Base-by-base conservation (phyloP, 2,888 invertebrate species). In the Yponomeuta plumbellus region DNA sequence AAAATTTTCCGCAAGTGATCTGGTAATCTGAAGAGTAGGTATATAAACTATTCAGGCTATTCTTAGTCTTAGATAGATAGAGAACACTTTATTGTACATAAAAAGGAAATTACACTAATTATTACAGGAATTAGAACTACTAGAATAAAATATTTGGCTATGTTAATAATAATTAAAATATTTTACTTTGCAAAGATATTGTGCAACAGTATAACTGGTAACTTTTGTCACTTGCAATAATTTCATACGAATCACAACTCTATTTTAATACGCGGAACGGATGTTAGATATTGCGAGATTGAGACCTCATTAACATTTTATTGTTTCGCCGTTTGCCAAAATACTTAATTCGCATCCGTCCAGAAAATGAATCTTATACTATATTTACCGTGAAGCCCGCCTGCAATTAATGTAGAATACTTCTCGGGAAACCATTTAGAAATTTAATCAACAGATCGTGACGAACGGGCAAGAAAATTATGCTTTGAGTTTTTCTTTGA, bases 281-380 rank as follows among this genome's bases (percentile, higher is more conserved):
- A 52, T 52, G 44, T 52, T 13, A 52, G 44, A 52, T 4, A 52
- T 52, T 52, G 44, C 17, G 44, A 52, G 17, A 52, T 52, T 52
- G 17, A 52, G 44, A 52, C 44, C 8, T 52, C 44, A 52, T 52
- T 34, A 20, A 34, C 40, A 64, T 64, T 23, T 65, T 65, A 56
- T 20, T 23, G 57, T 56, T 65, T 65, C n/a, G 57, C 10, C 57
- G 65, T 52, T 65, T 65, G 65, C 65, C 65, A 65, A 65, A 65
- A 65, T 56, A 17, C 5, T 23, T 34, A 21, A 17, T 17, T 17
- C 23, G 65, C 34, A 26, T 56, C 40, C 34, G 34, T 56, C 40
- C 21, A 20, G 57, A 21, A 44, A 65, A 65, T 52, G 65, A 23
- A 57, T 52, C 21, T 23, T 17, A 17, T 17, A 52, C 13, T 52